These are phyloP conservation scores for Protonibea diacanthus DNA, from an alignment of 2,797 vertebrate genomes.

Conservation along the genomic window DNA sequence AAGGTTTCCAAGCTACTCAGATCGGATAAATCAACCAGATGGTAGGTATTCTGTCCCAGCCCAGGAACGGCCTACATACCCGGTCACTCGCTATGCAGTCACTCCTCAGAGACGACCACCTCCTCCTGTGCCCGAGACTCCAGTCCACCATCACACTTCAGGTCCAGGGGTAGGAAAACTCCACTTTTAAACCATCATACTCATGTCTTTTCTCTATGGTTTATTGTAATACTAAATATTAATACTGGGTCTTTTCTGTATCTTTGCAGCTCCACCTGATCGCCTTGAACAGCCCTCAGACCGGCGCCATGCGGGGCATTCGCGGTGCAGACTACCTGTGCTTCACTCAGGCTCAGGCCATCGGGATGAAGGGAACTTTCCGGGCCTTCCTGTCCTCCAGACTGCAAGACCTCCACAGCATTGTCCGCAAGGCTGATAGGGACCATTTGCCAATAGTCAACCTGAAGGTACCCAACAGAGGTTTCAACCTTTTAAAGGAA, in stretches of 20 bases:
- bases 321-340: constrained; percentile 92
- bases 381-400: constrained; percentile 93
- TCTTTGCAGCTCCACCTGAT: constrained; percentile 91
- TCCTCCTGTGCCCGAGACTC: constrained; percentile 45
- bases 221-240: background rate
- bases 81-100: constrained; percentile 54
- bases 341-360: constrained; percentile 93
- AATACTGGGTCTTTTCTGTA: no score
- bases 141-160: constrained; percentile 74
- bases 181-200: background rate
- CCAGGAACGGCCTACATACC: constrained; percentile 46
- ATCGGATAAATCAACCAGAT: constrained; percentile 70
- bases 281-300: constrained; percentile 90
- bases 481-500: background rate
- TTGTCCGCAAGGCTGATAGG: constrained; percentile 90
- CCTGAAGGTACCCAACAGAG: constrained; percentile 83
- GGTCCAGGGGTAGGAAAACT: constrained; percentile 76
- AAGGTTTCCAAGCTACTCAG: constrained; percentile 76
- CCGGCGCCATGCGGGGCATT: constrained; percentile 90
- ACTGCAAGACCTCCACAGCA: constrained; percentile 94
- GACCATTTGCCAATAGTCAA: constrained; percentile 88
- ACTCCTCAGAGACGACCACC: constrained; percentile 69
- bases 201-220: background rate
- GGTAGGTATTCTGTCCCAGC: constrained; percentile 35
- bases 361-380: constrained; percentile 92